Evolutionary conservation across 2,113 vertebrate genomes (phyloP).

Genomic region (Cololabis saira): DNA sequence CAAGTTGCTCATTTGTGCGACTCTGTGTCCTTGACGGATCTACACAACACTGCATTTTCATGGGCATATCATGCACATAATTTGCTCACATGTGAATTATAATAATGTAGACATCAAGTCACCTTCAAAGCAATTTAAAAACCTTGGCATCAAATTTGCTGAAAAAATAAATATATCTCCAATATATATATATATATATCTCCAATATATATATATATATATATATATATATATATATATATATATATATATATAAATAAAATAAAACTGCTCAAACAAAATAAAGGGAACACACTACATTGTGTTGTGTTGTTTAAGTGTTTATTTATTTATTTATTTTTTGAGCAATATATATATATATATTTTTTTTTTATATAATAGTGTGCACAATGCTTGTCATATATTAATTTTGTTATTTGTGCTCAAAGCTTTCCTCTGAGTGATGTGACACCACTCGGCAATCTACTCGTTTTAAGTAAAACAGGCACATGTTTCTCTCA

Average conservation of each 20-base stretch:
- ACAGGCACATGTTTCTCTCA: slow-evolving; percentile 81
- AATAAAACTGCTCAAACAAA: no score
- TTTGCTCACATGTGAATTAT: slow-evolving; percentile 25
- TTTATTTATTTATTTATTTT: no score
- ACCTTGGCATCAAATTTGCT: background rate
- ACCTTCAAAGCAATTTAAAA: background rate
- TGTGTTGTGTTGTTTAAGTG: no score
- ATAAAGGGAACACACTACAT: no score
- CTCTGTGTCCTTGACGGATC: slow-evolving; percentile 20
- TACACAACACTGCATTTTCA: slow-evolving; percentile 23
- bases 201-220: no score
- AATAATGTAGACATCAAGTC: background rate
- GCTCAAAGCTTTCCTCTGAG: slow-evolving; percentile 41
- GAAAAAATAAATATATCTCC: no score
- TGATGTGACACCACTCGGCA: slow-evolving; percentile 55
- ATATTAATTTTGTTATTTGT: slow-evolving; percentile 32
- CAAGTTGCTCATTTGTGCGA: slow-evolving; percentile 18
- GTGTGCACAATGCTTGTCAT: slow-evolving; percentile 3
- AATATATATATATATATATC: no score
- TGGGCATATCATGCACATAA: slow-evolving; percentile 12
- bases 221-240: no score
- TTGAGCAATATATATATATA: no score
- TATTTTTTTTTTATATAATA: background rate
- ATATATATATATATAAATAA: background rate
- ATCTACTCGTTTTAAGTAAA: slow-evolving; percentile 76